Percentiles rank a stretch among this genome's conserved stretches.
Conservation (phyloP, 2,113 vertebrate genomes). For the Lynx canadensis region DNA sequence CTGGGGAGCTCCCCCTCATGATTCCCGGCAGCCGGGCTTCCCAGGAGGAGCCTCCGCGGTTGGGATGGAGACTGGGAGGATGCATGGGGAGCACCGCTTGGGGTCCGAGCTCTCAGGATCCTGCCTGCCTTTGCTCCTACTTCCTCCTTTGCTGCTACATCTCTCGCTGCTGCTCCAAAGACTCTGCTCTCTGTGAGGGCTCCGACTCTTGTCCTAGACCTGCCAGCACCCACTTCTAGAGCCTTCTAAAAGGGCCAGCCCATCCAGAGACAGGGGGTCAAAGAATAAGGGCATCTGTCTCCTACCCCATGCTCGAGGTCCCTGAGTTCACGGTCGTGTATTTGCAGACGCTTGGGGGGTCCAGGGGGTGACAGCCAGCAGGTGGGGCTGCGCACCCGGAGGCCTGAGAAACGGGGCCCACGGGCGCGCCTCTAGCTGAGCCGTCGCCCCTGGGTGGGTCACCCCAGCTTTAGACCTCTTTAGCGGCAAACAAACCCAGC, state of each 20-base stretch:
- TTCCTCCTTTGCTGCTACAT: not conserved
- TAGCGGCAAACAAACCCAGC: not conserved
- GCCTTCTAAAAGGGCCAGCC: not conserved
- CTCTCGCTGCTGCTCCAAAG: not conserved
- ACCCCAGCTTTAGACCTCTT: not conserved
- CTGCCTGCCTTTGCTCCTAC: not conserved
- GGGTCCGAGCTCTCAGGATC: not conserved
- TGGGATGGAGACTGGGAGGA: not conserved
- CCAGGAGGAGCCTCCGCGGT: not conserved
- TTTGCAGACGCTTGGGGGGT: not conserved
- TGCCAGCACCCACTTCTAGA: not conserved
- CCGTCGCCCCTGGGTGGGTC: not conserved
- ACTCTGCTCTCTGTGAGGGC: not conserved
- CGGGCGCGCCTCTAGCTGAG: not conserved
- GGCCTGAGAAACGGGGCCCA: not conserved
- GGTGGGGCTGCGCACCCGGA: not conserved
- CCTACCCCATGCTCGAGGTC: not conserved
- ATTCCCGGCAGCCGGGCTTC: not conserved
- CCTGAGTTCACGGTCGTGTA: not conserved
- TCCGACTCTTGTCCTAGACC: not conserved
- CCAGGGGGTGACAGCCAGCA: not conserved
- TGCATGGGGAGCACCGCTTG: not conserved
- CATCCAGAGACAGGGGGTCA: not conserved
- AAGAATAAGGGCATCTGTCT: not conserved
- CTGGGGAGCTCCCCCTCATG: not conserved